Evolutionary conservation across 2,888 invertebrate species (phyloP).

Genomic region (Drepana falcataria): DNA sequence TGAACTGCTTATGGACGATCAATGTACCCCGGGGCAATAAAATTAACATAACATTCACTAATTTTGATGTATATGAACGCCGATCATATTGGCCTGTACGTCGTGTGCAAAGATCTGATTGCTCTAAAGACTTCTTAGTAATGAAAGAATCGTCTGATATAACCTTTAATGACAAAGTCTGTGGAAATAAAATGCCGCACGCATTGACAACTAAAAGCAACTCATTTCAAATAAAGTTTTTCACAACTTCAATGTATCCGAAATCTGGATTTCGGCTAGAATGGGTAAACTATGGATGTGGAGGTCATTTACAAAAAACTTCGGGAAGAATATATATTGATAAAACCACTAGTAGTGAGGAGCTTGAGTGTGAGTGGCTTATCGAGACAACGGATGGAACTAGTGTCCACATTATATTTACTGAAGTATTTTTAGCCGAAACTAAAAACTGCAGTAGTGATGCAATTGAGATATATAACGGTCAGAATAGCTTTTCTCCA

Average conservation of each 20-base stretch:
- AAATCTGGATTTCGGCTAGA: constrained; percentile 88
- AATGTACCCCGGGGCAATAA: constrained; percentile 87
- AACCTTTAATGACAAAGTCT: constrained; percentile 55
- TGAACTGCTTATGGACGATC: constrained; percentile 88
- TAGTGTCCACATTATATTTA: constrained; percentile 82
- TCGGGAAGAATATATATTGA: constrained; percentile 81
- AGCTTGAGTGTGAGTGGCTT: constrained; percentile 86
- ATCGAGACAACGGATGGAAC: constrained; percentile 83
- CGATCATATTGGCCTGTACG: constrained; percentile 10
- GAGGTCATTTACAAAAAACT: constrained; percentile 79
- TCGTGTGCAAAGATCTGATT: constrained; percentile 31
- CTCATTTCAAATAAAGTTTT: constrained; percentile 82
- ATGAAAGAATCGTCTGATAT: constrained; percentile 59
- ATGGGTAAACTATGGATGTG: constrained; percentile 88
- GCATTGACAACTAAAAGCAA: constrained; percentile 77
- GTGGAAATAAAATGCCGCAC: constrained; percentile 69
- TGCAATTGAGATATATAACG: constrained; percentile 82
- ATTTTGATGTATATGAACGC: constrained; percentile 74
- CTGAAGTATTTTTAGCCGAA: constrained; percentile 80
- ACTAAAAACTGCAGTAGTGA: constrained; percentile 80
- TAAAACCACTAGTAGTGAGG: constrained; percentile 76
- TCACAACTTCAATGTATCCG: constrained; percentile 75
- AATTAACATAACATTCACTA: constrained; percentile 89
- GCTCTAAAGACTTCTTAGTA: constrained; percentile 80
- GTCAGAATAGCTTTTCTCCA: constrained; percentile 78